Base-by-base conservation (phyloP, 2,113 vertebrate genomes). In the Tupaia chinensis region DNA sequence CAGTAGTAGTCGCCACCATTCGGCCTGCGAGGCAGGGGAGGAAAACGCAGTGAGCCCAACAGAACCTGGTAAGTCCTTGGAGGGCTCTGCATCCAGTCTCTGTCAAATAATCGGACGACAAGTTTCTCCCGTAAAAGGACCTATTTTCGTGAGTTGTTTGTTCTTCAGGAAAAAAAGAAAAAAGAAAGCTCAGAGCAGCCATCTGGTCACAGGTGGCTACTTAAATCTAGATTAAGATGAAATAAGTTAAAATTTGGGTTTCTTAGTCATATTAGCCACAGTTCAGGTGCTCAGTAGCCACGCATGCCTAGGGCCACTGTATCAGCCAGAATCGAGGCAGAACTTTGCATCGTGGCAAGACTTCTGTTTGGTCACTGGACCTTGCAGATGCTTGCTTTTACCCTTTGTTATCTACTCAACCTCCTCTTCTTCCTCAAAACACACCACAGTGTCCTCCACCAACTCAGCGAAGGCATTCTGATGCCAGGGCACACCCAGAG, bases 401-500 rank as follows among this genome's bases (percentile, higher is more conserved):
- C 0, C 60, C 27, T 70, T 70, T 53, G 77, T 86, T 68, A 60
- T 72, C 44, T 85, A 16, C 9, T 65, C n/a, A 63, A 44, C 10
- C 14, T 27, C 83, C 22, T 78, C 58, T 32, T 76, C 86, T 68
- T 89, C 84, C 83, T 20, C 15, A 10, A 73, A 83, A 65, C 6
- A 32, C 32, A 58, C 2, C 20, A 22, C 74, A 8, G 66, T 93
- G 34, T 81, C 9, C 9, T 83, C 61, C 96, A 54, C n/a, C 66
- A 89, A 23, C 63, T 56, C 94, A 96, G 70, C 72, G 53, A 86
- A 74, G 61, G 11, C 23, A n/a, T 53, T 20, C 34, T 89, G 95
- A 88, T 22, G 12, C 68, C 66, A 72, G 65, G 19, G n/a, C 87
- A 25, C 88, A 91, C 82, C 92, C 95, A 69, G 91, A 88, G 93